A percentile compares a stretch with the other conserved stretches of the same genome.
Evolutionary conservation across 2,888 invertebrate species (phyloP).

Genomic region (Linhomoeus sp.): DNA sequence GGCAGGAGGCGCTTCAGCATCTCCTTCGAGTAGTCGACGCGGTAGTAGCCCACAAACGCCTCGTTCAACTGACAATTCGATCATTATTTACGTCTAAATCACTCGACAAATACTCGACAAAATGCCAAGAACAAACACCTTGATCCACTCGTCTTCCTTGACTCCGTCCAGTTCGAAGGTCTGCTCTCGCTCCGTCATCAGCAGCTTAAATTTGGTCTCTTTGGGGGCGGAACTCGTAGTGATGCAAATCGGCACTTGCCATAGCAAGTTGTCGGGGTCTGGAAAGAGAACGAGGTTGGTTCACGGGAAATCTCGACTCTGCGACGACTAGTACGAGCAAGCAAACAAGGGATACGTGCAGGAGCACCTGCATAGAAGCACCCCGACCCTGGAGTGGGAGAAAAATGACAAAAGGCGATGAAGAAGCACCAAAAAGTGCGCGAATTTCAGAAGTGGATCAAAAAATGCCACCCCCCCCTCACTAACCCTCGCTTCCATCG

Average conservation of each 20-base stretch:
- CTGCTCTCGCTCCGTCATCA: slow-evolving; percentile 44
- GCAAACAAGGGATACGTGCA: too few relatives aligned
- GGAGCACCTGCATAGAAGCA: too few relatives aligned
- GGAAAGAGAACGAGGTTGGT: too few relatives aligned
- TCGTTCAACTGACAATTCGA: slow-evolving; percentile 44
- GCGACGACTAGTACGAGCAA: too few relatives aligned
- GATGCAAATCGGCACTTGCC: slow-evolving; percentile 78
- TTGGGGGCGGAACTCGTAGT: too few relatives aligned
- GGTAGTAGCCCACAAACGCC: slow-evolving; percentile 63
- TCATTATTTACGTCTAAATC: background rate
- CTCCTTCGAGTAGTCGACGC: slow-evolving; percentile 26
- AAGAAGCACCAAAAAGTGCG: too few relatives aligned
- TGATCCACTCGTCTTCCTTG: slow-evolving; percentile 54
- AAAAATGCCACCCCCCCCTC: too few relatives aligned
- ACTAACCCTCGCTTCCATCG: slow-evolving; percentile 40
- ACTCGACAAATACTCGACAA: background rate
- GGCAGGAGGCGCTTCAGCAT: slow-evolving; percentile 40
- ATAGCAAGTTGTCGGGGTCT: slow-evolving; percentile 41
- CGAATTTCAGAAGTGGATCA: too few relatives aligned
- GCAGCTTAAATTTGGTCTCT: slow-evolving; percentile 32
- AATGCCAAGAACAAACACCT: slow-evolving; percentile 25
- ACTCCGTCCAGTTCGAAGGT: slow-evolving; percentile 51
- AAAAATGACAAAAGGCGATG: too few relatives aligned
- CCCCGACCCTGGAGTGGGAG: too few relatives aligned
- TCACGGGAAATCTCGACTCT: too few relatives aligned